These are phyloP conservation scores for Cassiopea xamachana DNA, from an alignment of 30 jellyfish, hydroid and myxozoan genomes.

Conservation along the genomic window DNA sequence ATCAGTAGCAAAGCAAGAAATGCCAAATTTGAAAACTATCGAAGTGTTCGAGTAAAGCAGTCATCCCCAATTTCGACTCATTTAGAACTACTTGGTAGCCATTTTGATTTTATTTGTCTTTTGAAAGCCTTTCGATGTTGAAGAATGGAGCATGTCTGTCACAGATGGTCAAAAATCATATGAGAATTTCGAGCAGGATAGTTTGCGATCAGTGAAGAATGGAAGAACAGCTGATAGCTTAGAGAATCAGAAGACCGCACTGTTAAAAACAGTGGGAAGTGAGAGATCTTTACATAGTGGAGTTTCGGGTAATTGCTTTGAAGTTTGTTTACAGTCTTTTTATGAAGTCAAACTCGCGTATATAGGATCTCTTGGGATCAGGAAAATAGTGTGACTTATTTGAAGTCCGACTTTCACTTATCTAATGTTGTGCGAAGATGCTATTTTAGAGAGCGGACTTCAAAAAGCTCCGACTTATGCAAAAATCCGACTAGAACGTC, in stretches of 20 bases:
- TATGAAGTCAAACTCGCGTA: no score
- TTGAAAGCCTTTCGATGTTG: conserved; percentile 35
- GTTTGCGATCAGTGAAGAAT: conserved; percentile 16
- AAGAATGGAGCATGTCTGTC: conserved; percentile 36
- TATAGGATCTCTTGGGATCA: no score
- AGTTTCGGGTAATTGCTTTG: conserved; percentile 18
- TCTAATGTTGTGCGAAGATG: no score
- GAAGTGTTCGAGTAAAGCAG: no score
- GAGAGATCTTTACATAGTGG: conserved; percentile 60
- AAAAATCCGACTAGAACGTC: no score
- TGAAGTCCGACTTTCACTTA: no score
- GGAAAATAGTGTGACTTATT: no score
- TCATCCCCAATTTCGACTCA: no score
- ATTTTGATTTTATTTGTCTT: not conserved
- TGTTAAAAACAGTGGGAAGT: conserved; percentile 62
- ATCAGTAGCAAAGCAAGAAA: no score
- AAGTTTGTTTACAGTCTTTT: not conserved
- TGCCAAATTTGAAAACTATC: no score
- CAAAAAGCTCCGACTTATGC: no score
- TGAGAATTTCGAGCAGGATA: conserved; percentile 44
- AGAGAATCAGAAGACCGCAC: conserved; percentile 22
- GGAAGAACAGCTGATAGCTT: conserved; percentile 15
- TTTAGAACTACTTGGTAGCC: not conserved
- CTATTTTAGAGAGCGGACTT: no score
- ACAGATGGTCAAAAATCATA: conserved; percentile 46